phyloP scores from a whole-genome alignment of 2,113 vertebrate genomes.

The Thamnaconus septentrionalis region DNA sequence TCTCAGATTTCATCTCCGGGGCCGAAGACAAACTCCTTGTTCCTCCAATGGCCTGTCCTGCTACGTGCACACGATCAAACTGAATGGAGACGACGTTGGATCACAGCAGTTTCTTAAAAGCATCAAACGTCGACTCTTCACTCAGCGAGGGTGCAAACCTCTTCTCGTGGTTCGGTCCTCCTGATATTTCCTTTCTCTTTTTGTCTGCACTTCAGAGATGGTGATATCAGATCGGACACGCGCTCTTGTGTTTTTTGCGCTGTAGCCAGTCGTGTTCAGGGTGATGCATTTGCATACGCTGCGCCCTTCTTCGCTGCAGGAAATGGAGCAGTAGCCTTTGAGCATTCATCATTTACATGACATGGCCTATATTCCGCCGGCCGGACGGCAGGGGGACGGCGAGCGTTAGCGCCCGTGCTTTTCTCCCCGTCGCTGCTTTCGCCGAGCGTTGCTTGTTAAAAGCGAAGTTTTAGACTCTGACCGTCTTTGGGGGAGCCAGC shows the following conservation, averaged over 20 bases:
- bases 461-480: neutral
- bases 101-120: constrained; percentile 14
- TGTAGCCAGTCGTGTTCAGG: constrained; percentile 15
- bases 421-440: constrained; percentile 26
- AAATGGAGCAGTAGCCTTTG: constrained; percentile 61
- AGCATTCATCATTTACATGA: constrained; percentile 75
- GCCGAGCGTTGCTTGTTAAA: constrained; percentile 27
- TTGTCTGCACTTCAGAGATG: constrained; percentile 12
- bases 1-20: constrained; percentile 38
- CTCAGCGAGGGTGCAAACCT: neutral
- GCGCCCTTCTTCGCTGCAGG: constrained; percentile 46
- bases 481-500: too few relatives aligned
- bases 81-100: constrained; percentile 16
- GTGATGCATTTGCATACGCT: constrained; percentile 38
- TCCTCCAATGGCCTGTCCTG: constrained; percentile 42
- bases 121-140: constrained; percentile 7
- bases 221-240: constrained; percentile 27
- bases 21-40: constrained; percentile 34
- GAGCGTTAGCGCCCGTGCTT: constrained; percentile 24
- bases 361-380: constrained; percentile 60
- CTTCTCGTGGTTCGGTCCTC: constrained; percentile 14
- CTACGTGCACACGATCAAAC: constrained; percentile 38
- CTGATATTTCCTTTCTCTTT: constrained; percentile 24
- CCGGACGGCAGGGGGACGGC: constrained; percentile 17
- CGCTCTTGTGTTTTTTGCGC: constrained; percentile 9